Percentiles rank a stretch among this genome's conserved stretches.
phyloP scores from a whole-genome alignment of 2,888 invertebrate species.

The Noctua janthina region DNA sequence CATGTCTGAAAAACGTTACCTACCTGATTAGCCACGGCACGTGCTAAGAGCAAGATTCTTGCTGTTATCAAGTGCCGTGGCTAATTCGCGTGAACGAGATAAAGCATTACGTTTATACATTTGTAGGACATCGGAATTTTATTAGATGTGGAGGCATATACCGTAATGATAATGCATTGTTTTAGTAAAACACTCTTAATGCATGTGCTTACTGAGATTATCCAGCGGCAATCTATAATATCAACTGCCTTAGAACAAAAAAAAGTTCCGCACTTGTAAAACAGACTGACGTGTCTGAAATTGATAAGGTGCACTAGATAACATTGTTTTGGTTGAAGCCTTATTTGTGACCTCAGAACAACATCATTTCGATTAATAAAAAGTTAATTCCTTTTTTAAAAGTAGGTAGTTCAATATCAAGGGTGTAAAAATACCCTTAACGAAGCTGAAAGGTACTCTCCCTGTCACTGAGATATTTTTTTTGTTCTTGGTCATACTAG shows the following conservation, averaged over 20 bases:
- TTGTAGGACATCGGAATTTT: background rate
- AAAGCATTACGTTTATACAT: constrained; percentile 4
- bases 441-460: no score
- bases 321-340: background rate
- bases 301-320: background rate
- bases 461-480: no score
- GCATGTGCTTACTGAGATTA: background rate
- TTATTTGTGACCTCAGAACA: background rate
- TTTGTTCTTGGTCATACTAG: no score
- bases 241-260: background rate
- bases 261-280: background rate
- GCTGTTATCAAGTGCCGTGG: constrained; percentile 8
- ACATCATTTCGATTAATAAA: background rate
- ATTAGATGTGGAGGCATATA: background rate
- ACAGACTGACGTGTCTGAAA: background rate
- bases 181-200: constrained; percentile 6
- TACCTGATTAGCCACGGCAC: no score
- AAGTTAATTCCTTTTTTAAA: background rate
- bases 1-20: background rate
- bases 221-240: background rate
- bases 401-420: no score
- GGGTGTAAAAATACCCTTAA: no score
- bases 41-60: background rate
- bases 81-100: constrained; percentile 47
- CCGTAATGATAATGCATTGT: background rate